Percentiles rank a stretch among this genome's conserved stretches.
These are phyloP conservation scores for Drosophila littoralis DNA, from an alignment of 1,140 invertebrate species.

Conservation along the genomic window DNA sequence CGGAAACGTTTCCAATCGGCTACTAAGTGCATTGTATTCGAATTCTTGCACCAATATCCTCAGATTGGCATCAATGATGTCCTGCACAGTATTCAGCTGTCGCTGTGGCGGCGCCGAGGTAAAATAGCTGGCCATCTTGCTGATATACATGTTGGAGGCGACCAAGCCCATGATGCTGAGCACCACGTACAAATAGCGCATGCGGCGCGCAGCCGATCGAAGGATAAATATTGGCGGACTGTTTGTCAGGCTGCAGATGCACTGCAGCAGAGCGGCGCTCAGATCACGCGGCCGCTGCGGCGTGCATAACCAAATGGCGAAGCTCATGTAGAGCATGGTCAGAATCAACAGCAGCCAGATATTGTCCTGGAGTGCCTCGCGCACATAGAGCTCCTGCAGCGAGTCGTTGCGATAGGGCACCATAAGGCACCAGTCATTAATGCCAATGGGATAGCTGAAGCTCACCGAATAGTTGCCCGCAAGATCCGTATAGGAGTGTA, in stretches of 20 bases:
- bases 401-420: slow-evolving; percentile 69
- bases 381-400: slow-evolving; percentile 55
- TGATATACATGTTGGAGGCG: slow-evolving; percentile 71
- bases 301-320: slow-evolving; percentile 67
- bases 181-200: slow-evolving; percentile 58
- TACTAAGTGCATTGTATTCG: slow-evolving; percentile 53
- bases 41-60: slow-evolving; percentile 56
- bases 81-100: slow-evolving; percentile 62
- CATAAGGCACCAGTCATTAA: slow-evolving; percentile 79
- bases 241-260: slow-evolving; percentile 61
- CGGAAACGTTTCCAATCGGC: slow-evolving; percentile 25
- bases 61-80: slow-evolving; percentile 64
- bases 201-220: slow-evolving; percentile 43
- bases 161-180: slow-evolving; percentile 65
- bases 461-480: slow-evolving; percentile 33
- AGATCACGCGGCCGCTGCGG: slow-evolving; percentile 57
- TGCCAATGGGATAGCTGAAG: slow-evolving; percentile 74
- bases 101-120: slow-evolving; percentile 49
- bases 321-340: slow-evolving; percentile 49
- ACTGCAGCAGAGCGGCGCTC: slow-evolving; percentile 64
- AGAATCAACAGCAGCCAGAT: slow-evolving; percentile 60
- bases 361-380: slow-evolving; percentile 48
- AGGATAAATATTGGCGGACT: slow-evolving; percentile 50
- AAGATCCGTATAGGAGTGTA: slow-evolving; percentile 72
- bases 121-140: slow-evolving; percentile 74